Percentiles rank a stretch among this genome's conserved stretches.
Conservation (phyloP, 2,888 invertebrate species). For the Icerya purchasi region DNA sequence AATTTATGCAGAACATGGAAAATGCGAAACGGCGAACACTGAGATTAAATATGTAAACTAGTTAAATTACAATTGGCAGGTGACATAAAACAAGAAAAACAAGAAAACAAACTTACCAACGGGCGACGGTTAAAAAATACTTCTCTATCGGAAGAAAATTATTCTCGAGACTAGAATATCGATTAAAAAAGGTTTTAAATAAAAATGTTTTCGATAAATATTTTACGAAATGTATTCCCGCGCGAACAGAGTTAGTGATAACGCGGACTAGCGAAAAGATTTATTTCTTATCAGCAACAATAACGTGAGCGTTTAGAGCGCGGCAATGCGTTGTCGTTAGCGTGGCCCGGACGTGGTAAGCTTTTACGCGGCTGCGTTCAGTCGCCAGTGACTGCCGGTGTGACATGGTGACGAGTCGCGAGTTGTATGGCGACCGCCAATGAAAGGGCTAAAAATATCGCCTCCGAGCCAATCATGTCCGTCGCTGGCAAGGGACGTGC, state of each 20-base stretch:
- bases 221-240: not conserved
- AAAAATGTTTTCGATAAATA: not conserved
- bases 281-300: conserved; percentile 3
- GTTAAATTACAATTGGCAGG: too few relatives aligned
- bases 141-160: not conserved
- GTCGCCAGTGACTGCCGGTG: too few relatives aligned
- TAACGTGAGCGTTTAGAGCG: too few relatives aligned
- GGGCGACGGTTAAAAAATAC: not conserved
- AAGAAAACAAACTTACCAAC: not conserved
- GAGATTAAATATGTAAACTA: too few relatives aligned
- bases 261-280: not conserved
- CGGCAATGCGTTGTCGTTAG: too few relatives aligned
- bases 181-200: too few relatives aligned
- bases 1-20: too few relatives aligned
- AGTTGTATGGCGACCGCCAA: not conserved
- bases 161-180: not conserved
- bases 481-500: conserved; percentile 5
- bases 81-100: too few relatives aligned
- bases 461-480: not conserved
- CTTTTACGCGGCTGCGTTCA: too few relatives aligned
- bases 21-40: too few relatives aligned
- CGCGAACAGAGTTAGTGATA: not conserved
- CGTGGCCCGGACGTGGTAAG: too few relatives aligned
- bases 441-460: not conserved
- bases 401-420: not conserved